Base-by-base conservation (phyloP, 1,140 invertebrate species). In the Bombus waltoni region DNA sequence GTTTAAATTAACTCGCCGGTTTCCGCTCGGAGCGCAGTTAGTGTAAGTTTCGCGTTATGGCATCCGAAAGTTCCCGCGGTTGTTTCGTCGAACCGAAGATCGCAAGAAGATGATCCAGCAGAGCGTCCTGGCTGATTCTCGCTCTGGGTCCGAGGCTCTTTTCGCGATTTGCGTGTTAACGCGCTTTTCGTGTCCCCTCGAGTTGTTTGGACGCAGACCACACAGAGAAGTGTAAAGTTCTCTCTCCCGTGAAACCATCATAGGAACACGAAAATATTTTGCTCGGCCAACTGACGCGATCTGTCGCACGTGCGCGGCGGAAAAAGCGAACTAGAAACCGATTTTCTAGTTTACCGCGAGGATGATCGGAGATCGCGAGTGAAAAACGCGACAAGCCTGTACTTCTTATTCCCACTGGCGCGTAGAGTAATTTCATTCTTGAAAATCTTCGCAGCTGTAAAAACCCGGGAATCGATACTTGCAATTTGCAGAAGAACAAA, bases 131-230 rank as follows among this genome's bases (percentile, higher is more conserved):
- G 8, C 18, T 53, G 47, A 53, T 53, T 53, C 18, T 53, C 38
- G 3, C 53, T 32, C 32, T 32, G 32, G 32, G 32, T 32, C 32
- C 32, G 32, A 32, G 32, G 32, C 32, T 47, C 44, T 78, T 57
- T 47, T 57, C 73, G 73, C 35, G 59, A 62, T 75, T 83, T 62
- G 70, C 83, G 38, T 79, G 81, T 88, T 88, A 87, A 88, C 88
- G 81, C 72, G 85, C 84, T 92, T 92, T 90, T 88, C 86, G 86
- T 91, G 84, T 84, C 57, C 42, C 78, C 40, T 62, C 75, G 82
- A 42, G 74, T 78, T 84, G 74, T 79, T 72, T 71, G 32, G 40
- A 71, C 53, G 53, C 5, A 47, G 75, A 79, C n/a, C 75, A 47
- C 65, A n/a, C 65, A n/a, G 40, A n/a, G 11, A 59, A 75, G 8